Conservation (phyloP, 1,140 invertebrate genomes). For the Monomorium pharaonis region DNA sequence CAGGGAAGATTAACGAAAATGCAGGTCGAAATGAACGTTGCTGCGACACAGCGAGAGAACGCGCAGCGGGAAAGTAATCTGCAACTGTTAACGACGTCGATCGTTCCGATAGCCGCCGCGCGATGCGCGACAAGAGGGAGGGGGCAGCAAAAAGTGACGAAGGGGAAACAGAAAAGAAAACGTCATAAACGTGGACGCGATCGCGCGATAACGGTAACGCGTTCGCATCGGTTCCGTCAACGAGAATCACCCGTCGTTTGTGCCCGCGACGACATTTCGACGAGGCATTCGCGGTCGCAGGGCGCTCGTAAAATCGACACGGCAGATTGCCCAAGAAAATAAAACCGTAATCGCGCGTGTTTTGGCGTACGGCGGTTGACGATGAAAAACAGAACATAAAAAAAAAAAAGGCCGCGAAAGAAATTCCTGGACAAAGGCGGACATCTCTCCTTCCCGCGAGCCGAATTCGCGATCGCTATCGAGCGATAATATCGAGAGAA, state of each 20-base stretch:
- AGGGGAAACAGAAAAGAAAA: background rate
- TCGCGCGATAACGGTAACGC: constrained; percentile 50
- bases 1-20: constrained; percentile 14
- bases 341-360: constrained; percentile 24
- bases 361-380: background rate
- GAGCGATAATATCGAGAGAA: background rate
- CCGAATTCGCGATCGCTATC: background rate
- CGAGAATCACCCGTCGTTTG: constrained; percentile 21
- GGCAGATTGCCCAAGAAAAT: constrained; percentile 42
- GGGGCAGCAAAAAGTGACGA: background rate
- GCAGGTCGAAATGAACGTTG: background rate
- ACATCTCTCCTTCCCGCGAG: background rate
- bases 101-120: constrained; percentile 13
- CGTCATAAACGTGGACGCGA: constrained; percentile 16
- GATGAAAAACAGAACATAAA: background rate
- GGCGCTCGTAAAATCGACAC: constrained; percentile 49
- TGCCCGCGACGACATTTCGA: constrained; percentile 1
- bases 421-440: background rate
- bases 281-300: background rate
- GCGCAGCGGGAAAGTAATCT: constrained; percentile 27
- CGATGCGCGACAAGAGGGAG: background rate
- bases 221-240: constrained; percentile 1
- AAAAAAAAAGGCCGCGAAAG: background rate
- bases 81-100: background rate
- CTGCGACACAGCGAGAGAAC: background rate